Conservation (phyloP, 2,113 vertebrate genomes). For the Pipa parva region DNA sequence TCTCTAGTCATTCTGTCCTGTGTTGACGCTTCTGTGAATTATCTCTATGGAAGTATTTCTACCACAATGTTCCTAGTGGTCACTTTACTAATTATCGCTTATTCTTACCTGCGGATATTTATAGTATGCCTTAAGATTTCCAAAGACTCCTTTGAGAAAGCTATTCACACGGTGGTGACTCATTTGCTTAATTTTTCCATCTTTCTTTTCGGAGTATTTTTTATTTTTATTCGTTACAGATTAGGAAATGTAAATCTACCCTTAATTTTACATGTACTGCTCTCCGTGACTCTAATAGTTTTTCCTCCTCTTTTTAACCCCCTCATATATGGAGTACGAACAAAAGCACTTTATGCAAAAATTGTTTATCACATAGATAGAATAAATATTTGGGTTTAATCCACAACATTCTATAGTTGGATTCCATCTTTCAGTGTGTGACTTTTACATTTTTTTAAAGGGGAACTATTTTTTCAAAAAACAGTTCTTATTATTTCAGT, state of each 20-base stretch:
- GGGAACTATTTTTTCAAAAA: too few species aligned
- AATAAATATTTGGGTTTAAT: background rate
- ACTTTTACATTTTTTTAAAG: too few species aligned
- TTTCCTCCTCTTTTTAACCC: slow-evolving; percentile 3
- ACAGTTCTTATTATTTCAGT: too few species aligned
- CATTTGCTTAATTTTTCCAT: background rate
- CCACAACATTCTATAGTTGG: too few species aligned
- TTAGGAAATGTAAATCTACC: background rate
- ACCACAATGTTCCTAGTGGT: background rate
- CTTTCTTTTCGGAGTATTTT: slow-evolving; percentile 1
- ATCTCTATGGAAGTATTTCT: background rate
- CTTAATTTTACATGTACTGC: too few species aligned
- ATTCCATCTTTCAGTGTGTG: too few species aligned
- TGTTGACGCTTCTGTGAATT: background rate
- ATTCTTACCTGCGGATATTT: background rate
- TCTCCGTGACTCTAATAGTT: too few species aligned
- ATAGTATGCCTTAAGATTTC: background rate
- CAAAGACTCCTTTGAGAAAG: background rate
- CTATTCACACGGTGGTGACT: slow-evolving; percentile 4
- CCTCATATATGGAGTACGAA: slow-evolving; percentile 15
- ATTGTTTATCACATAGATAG: background rate
- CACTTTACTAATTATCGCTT: background rate
- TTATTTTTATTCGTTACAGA: slow-evolving; percentile 3
- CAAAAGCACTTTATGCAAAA: background rate
- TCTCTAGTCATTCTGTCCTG: slow-evolving; percentile 1